Percentiles rank a stretch among this genome's conserved stretches.
phyloP scores from a whole-genome alignment of 2,888 invertebrate genomes.

The Diogma glabrata region DNA sequence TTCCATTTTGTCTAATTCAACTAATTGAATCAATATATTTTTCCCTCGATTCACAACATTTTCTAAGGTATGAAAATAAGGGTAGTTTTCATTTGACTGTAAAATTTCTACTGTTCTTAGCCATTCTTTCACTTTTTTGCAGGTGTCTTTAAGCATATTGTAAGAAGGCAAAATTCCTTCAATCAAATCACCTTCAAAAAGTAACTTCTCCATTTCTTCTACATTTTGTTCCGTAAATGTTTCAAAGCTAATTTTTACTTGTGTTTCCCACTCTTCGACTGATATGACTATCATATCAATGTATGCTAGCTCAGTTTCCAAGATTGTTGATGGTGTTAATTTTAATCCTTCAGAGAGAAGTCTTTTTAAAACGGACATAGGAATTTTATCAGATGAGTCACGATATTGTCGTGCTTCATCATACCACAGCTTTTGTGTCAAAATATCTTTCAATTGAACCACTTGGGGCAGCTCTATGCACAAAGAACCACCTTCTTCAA shows the following conservation, averaged over 20 bases:
- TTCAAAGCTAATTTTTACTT: constrained; percentile 36
- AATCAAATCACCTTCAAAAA: constrained; percentile 61
- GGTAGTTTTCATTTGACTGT: constrained; percentile 67
- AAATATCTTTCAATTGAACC: constrained; percentile 51
- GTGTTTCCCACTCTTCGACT: constrained; percentile 34
- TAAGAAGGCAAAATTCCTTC: constrained; percentile 72
- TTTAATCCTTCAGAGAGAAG: constrained; percentile 56
- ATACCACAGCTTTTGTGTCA: constrained; percentile 66
- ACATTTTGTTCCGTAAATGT: constrained; percentile 30
- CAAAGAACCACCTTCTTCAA: constrained; percentile 66
- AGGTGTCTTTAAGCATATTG: constrained; percentile 57
- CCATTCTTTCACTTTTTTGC: constrained; percentile 36
- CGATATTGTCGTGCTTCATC: constrained; percentile 46
- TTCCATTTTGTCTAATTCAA: constrained; percentile 64
- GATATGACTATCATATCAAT: constrained; percentile 44
- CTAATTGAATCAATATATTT: constrained; percentile 64
- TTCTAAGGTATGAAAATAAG: constrained; percentile 79
- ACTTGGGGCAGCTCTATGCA: constrained; percentile 81
- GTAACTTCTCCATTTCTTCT: constrained; percentile 28
- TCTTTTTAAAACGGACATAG: constrained; percentile 38
- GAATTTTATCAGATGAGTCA: constrained; percentile 36
- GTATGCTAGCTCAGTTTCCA: constrained; percentile 57
- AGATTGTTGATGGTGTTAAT: constrained; percentile 49
- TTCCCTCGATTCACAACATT: constrained; percentile 64
- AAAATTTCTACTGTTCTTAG: constrained; percentile 50